These are phyloP conservation scores for Fragum whitleyi DNA, from an alignment of 2,888 invertebrate genomes.

Conservation along the genomic window DNA sequence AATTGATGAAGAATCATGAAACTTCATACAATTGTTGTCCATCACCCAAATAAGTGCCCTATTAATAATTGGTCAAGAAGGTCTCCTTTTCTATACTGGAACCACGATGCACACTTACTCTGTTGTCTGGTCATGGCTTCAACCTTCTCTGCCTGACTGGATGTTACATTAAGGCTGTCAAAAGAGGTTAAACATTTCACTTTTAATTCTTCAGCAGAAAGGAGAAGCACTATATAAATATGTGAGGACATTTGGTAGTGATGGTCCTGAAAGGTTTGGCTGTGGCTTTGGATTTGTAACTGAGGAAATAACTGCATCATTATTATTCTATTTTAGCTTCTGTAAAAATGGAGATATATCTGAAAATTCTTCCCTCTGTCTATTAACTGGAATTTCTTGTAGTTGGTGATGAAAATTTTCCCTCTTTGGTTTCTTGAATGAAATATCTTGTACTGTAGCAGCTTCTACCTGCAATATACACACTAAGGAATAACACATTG, in stretches of 20 bases:
- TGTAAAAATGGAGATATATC: not conserved
- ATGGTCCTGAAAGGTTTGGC: not conserved
- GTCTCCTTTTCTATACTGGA: too few relatives aligned
- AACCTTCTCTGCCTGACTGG: conserved; percentile 12
- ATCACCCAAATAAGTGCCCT: too few relatives aligned
- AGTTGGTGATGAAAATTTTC: conserved; percentile 38
- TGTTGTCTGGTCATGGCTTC: not conserved
- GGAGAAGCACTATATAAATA: not conserved
- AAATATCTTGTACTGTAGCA: not conserved
- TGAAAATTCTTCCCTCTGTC: not conserved
- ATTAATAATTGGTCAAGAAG: too few relatives aligned
- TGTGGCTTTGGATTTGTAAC: not conserved
- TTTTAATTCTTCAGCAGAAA: not conserved
- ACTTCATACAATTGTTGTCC: too few relatives aligned
- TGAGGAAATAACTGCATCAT: not conserved
- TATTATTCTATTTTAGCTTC: not conserved
- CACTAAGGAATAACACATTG: not conserved
- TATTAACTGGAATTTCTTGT: conserved; percentile 21
- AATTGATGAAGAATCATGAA: too few relatives aligned
- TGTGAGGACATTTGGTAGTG: too few relatives aligned
- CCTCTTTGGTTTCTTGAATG: not conserved
- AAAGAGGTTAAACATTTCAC: not conserved
- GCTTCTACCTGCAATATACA: not conserved
- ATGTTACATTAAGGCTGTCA: not conserved
- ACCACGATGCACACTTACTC: not conserved